These are phyloP conservation scores for Drosophila diplacantha DNA, from an alignment of 2,888 invertebrate species.

Conservation along the genomic window DNA sequence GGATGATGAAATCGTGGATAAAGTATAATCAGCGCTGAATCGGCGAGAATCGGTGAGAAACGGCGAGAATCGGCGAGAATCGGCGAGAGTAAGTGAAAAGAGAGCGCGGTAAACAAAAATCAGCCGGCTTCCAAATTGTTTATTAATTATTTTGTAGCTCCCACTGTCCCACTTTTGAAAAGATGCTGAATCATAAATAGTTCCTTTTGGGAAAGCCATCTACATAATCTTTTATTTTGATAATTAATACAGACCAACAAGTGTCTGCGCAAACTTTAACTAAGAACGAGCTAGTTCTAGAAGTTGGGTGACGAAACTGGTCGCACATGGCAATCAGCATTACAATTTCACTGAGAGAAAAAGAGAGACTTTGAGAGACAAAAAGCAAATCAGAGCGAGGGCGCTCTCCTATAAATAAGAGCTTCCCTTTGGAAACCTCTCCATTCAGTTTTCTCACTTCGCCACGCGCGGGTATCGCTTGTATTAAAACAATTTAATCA, in stretches of 20 bases:
- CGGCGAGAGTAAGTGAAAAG: neutral
- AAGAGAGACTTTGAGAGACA: too few species aligned
- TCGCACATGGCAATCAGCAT: too few species aligned
- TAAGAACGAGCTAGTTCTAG: constrained; percentile 3
- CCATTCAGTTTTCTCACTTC: neutral
- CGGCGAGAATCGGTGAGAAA: neutral
- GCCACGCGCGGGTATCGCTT: neutral
- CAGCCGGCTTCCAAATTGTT: neutral
- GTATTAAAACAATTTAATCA: neutral
- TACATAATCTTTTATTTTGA: neutral
- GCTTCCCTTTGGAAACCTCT: neutral
- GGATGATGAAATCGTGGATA: constrained; percentile 22
- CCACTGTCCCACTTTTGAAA: too few species aligned
- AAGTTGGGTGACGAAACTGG: constrained; percentile 2
- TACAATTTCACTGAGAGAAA: too few species aligned
- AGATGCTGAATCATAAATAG: neutral
- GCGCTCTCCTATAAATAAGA: constrained; percentile 10
- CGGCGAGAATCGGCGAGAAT: neutral
- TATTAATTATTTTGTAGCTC: neutral
- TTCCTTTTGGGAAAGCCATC: neutral
- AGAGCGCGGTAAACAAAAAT: constrained; percentile 1
- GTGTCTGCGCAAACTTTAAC: too few species aligned
- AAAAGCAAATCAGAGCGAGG: too few species aligned
- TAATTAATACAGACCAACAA: neutral
- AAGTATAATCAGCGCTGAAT: constrained; percentile 13